These are phyloP conservation scores for Drosophila trapezifrons DNA, from an alignment of 1,140 invertebrate species.

Conservation along the genomic window DNA sequence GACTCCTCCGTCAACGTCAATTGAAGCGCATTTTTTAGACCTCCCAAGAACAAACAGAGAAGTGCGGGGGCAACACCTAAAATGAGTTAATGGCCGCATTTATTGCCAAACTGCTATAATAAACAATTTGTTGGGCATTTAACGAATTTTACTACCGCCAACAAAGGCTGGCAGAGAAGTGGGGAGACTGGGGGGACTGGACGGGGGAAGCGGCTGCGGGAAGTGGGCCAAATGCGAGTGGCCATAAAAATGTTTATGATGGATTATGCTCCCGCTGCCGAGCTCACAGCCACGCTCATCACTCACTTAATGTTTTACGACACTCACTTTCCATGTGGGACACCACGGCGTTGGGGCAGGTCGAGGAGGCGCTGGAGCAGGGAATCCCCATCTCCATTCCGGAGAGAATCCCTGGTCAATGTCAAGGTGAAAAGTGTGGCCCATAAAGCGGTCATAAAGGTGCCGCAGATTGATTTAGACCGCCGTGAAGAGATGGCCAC, in stretches of 20 bases:
- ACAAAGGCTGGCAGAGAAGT: slow-evolving; percentile 35
- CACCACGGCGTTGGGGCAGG: slow-evolving; percentile 66
- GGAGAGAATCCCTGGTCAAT: slow-evolving; percentile 54
- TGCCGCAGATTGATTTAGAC: slow-evolving; percentile 72
- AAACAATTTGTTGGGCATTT: slow-evolving; percentile 82
- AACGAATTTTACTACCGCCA: slow-evolving; percentile 79
- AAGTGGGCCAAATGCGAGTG: slow-evolving; percentile 67
- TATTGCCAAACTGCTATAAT: slow-evolving; percentile 80
- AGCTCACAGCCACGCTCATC: slow-evolving; percentile 19
- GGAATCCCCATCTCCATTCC: not conserved
- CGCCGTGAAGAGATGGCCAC: slow-evolving; percentile 30
- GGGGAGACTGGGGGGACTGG: not conserved
- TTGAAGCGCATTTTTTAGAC: slow-evolving; percentile 28
- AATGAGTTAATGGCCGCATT: slow-evolving; percentile 78
- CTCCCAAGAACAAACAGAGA: slow-evolving; percentile 29
- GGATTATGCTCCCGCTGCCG: slow-evolving; percentile 69
- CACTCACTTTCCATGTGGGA: slow-evolving; percentile 75
- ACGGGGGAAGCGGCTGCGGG: not conserved
- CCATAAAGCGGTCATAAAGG: slow-evolving; percentile 77
- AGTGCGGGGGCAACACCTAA: slow-evolving; percentile 78
- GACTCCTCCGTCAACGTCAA: slow-evolving; percentile 17
- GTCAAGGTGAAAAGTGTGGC: slow-evolving; percentile 80
- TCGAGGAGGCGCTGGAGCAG: slow-evolving; percentile 28
- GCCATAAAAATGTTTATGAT: slow-evolving; percentile 82
- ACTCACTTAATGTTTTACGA: slow-evolving; percentile 75